A percentile compares a stretch with the other conserved stretches of the same genome.
Evolutionary conservation across 2,113 vertebrate species (phyloP).

Genomic region (Platichthys flesus): DNA sequence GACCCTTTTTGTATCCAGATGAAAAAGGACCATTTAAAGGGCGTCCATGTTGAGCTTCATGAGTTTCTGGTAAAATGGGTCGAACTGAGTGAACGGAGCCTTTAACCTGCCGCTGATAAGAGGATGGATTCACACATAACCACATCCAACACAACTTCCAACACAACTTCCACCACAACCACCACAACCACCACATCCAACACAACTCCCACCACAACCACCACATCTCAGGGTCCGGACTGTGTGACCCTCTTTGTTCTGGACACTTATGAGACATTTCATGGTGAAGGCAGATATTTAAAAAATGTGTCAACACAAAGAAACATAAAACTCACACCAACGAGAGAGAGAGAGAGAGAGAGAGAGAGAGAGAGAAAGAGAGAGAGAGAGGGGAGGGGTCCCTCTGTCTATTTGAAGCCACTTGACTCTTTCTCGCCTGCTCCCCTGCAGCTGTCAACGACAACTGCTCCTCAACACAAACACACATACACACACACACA

Average conservation of each 20-base stretch:
- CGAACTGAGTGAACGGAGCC: too few relatives aligned
- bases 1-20: too few relatives aligned
- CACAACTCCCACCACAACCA: too few relatives aligned
- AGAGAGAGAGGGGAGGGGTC: conserved; percentile 20
- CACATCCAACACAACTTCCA: too few relatives aligned
- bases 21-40: too few relatives aligned
- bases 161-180: too few relatives aligned
- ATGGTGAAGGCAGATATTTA: conserved; percentile 20
- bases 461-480: conserved; percentile 90
- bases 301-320: not conserved
- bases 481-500: conserved; percentile 72
- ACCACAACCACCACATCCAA: too few relatives aligned
- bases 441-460: conserved; percentile 90
- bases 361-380: not conserved
- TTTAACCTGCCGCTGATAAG: too few relatives aligned
- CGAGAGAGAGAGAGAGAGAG: conserved; percentile 1
- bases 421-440: conserved; percentile 83
- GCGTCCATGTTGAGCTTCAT: too few relatives aligned
- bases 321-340: not conserved
- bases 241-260: not conserved
- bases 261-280: not conserved
- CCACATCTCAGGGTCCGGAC: not conserved
- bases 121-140: too few relatives aligned
- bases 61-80: too few relatives aligned
- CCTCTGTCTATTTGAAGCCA: conserved; percentile 83